Base-by-base conservation (phyloP, 2,113 vertebrate genomes). In the Eonycteris spelaea region DNA sequence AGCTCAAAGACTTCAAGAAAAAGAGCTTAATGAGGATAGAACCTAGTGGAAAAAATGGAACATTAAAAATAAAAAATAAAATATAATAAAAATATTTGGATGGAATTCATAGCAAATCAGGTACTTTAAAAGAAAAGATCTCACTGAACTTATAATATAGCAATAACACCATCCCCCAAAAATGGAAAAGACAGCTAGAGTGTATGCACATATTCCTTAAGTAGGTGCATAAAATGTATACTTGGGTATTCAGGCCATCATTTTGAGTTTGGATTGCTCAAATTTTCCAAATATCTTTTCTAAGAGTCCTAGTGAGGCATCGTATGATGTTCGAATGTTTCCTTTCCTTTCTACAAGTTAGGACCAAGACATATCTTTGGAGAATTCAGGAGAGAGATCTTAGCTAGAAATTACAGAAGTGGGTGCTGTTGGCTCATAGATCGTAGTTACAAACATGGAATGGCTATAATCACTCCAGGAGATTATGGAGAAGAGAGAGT, bases 321-420 rank as follows among this genome's bases (percentile, higher is more conserved):
- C 75, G 6, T 38, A 8, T 87, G 65, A 63, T n/a, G 61, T 57
- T 87, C 57, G 30, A 86, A 7, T 57, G 14, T 75, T 73, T 80
- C 73, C 24, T 43, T 90, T 94, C 70, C 71, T 96, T 83, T 83
- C 57, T 92, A 18, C 57, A 94, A 77, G 51, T 90, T 45, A 28
- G 65, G 18, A 88, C 75, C 53, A 59, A 90, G 80, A 73, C 21
- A 22, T 63, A 18, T 86, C 80, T 85, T 94, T 55, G 67, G 48
- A 88, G 90, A 91, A 65, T 93, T 80, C 18, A 53, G 73, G 59
- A 83, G 59, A 43, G 85, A 90, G 24, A 38, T 59, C 79, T 83
- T 82, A 77, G 63, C 90, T 93, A 73, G 86, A 85, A 91, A 61
- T 95, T 48, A 51, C 28, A 82, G 61, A 94, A 63, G 53, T 84